Percentiles rank a stretch among this genome's conserved stretches.
phyloP scores from a whole-genome alignment of 2,888 invertebrate genomes.

The Hypolimnas misippus region DNA sequence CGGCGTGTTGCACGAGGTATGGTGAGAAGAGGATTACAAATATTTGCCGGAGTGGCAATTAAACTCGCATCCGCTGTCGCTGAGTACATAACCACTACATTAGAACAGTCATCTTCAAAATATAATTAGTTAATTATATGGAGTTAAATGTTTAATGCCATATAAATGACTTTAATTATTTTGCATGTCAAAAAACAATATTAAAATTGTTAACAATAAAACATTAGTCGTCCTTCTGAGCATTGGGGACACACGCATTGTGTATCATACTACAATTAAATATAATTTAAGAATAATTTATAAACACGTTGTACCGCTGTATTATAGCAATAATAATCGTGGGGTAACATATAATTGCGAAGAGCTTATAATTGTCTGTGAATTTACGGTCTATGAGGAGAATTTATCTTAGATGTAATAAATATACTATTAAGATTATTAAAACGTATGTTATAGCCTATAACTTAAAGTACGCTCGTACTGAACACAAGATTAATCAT shows the following conservation, averaged over 20 bases:
- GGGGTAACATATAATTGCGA: conserved; percentile 10
- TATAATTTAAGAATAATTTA: conserved; percentile 2
- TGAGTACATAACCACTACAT: too few species aligned
- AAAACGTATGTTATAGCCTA: neutral
- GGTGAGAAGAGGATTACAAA: too few species aligned
- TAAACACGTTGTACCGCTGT: neutral
- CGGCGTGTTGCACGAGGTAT: too few species aligned
- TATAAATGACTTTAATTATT: neutral
- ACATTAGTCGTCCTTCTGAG: neutral
- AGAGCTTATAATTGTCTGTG: conserved; percentile 4
- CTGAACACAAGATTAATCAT: too few species aligned
- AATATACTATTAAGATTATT: neutral
- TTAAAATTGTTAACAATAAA: conserved; percentile 6
- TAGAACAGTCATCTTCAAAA: too few species aligned
- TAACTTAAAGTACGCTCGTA: neutral
- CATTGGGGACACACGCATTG: conserved; percentile 8
- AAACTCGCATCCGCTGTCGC: too few species aligned
- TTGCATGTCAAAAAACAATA: neutral
- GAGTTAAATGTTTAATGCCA: neutral
- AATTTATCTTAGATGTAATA: neutral
- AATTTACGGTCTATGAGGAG: conserved; percentile 11
- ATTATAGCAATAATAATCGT: conserved; percentile 1
- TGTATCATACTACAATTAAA: neutral
- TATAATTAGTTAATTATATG: too few species aligned
- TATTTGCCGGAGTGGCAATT: too few species aligned